A percentile compares a stretch with the other conserved stretches of the same genome.
Evolutionary conservation across 1,140 invertebrate genomes (phyloP).

Genomic region (Parasteatoda tepidariorum): DNA sequence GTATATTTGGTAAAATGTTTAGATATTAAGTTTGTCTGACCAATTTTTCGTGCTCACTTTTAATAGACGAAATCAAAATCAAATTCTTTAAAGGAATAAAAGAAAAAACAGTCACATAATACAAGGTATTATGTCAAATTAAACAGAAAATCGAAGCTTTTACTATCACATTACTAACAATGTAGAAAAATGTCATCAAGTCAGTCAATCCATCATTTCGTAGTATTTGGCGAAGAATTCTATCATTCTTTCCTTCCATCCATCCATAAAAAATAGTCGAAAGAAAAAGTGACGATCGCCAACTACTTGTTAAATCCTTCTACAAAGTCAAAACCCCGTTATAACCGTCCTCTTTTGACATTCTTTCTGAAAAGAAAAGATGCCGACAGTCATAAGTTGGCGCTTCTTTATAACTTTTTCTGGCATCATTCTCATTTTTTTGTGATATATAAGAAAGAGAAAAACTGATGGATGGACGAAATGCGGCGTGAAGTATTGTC

Average conservation of each 20-base stretch:
- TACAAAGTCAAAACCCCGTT: constrained; percentile 39
- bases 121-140: too few species aligned
- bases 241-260: background rate
- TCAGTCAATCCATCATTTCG: too few species aligned
- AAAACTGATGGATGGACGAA: constrained; percentile 46
- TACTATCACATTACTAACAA: too few species aligned
- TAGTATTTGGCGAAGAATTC: too few species aligned
- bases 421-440: background rate
- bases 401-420: background rate
- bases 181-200: too few species aligned
- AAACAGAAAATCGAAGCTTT: too few species aligned
- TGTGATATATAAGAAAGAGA: constrained; percentile 3
- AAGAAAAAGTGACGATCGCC: constrained; percentile 25
- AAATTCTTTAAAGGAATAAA: too few species aligned
- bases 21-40: too few species aligned
- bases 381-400: constrained; percentile 38
- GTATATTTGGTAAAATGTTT: too few species aligned
- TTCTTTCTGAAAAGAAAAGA: constrained; percentile 4
- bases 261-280: background rate
- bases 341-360: constrained; percentile 33
- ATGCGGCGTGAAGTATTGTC: constrained; percentile 55
- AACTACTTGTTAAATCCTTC: constrained; percentile 46
- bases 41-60: too few species aligned
- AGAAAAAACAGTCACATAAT: too few species aligned
- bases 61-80: too few species aligned